These are phyloP conservation scores for Lysiphlebus fabarum DNA, from an alignment of 1,140 invertebrate species.

Conservation along the genomic window DNA sequence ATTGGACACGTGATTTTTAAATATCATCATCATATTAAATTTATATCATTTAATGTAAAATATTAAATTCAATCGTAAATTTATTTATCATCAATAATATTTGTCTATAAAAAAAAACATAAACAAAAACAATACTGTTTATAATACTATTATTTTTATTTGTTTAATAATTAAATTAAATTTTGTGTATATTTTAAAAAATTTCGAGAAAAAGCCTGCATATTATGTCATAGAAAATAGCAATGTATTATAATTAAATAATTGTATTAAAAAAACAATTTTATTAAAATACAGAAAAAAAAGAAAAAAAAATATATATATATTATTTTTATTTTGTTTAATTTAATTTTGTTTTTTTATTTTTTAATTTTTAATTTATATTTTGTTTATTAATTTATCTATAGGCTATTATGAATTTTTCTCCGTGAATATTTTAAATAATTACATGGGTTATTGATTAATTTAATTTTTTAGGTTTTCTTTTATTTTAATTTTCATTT, in stretches of 20 bases:
- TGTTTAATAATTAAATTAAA: conserved; percentile 3
- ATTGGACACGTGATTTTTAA: conserved; percentile 26
- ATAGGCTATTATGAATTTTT: conserved; percentile 3
- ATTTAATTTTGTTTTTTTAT: conserved; percentile 5
- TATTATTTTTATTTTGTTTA: conserved; percentile 8
- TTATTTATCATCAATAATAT: no score
- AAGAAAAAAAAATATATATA: conserved; percentile 18
- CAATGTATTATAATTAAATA: conserved; percentile 25
- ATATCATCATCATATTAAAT: no score
- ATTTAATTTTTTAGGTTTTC: no score
- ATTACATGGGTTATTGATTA: no score
- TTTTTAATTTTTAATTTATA: conserved; percentile 9
- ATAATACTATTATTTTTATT: conserved; percentile 9
- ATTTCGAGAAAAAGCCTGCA: conserved; percentile 22
- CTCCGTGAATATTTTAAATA: no score
- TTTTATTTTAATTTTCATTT: no score
- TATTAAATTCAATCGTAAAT: no score
- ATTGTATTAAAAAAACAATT: conserved; percentile 26
- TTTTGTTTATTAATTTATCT: conserved; percentile 1
- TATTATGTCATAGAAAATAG: conserved; percentile 26
- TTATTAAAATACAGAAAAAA: conserved; percentile 27
- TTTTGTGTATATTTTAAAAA: conserved; percentile 7
- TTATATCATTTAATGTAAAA: no score
- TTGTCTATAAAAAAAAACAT: no score
- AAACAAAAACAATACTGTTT: no score